A percentile compares a stretch with the other conserved stretches of the same genome.
These are phyloP conservation scores for Euplagia quadripunctaria DNA, from an alignment of 2,888 invertebrate species.

Conservation along the genomic window DNA sequence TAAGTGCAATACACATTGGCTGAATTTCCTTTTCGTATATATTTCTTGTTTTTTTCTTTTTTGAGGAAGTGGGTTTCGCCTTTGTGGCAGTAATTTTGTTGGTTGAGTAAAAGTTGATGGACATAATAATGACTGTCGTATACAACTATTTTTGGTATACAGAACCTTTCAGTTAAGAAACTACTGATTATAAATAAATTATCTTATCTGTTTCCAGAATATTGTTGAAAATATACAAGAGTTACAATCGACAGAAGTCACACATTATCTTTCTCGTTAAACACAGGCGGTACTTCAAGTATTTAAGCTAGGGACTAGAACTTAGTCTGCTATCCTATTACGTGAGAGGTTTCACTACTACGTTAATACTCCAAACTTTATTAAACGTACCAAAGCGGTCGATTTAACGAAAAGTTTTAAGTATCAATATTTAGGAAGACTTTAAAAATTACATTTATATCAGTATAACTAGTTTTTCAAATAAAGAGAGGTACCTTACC, in stretches of 20 bases:
- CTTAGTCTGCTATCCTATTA: neutral
- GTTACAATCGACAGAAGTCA: too few species aligned
- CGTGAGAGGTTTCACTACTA: neutral
- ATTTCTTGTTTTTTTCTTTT: constrained; percentile 20
- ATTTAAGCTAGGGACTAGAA: neutral
- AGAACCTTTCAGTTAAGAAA: too few species aligned
- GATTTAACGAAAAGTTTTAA: too few species aligned
- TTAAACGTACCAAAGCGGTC: too few species aligned
- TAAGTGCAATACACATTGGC: constrained; percentile 40
- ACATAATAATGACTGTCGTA: neutral
- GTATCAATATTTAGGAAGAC: too few species aligned
- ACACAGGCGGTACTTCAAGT: neutral
- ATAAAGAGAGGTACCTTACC: too few species aligned
- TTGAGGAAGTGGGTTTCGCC: neutral
- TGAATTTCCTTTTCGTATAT: constrained; percentile 14
- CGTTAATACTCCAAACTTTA: neutral
- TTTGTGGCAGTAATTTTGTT: neutral
- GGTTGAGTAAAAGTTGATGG: neutral
- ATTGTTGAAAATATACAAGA: too few species aligned
- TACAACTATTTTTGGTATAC: neutral
- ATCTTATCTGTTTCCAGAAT: too few species aligned
- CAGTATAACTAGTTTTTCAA: too few species aligned
- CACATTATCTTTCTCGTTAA: too few species aligned
- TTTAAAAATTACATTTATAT: too few species aligned
- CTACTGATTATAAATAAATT: too few species aligned